Evolutionary conservation across 2,888 invertebrate genomes (phyloP), one percentile per base, ranked within the genome.

Genomic region (Agonopterix arenella): DNA sequence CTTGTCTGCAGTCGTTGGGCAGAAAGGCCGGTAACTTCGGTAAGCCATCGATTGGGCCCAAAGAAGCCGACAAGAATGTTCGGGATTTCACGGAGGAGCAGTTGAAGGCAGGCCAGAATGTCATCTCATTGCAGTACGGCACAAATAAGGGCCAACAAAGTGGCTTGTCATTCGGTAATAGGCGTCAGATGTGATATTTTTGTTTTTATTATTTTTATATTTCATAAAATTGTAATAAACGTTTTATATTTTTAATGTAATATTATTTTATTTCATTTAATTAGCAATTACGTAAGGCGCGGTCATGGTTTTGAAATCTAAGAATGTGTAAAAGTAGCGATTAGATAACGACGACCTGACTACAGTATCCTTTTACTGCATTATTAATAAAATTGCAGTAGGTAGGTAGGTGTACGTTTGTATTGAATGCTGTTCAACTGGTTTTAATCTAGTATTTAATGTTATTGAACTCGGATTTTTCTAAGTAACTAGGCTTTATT

Each of bases 101-200:
- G 81, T 84, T 98, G 64, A 93, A 95, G 61, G 97, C 97, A 1
- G 97, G 98, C 0, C 96, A 98, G 75, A 93, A 95, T 60, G 95
- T 98, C 50, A 98, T 98, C 75, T 96, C 96, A 45, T 91, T 98
- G 54, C 98, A 99, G 81, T 97, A 97, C 84, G 99, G 99, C 52
- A 96, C 96, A 71, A 99, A 99, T 91, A 98, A 98, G 84, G 98
- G 98, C 46, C 98, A 92, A 73, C 98, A 98, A 84, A 94, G 95
- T 52, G 99, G 98, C 54, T 96, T 98, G 79, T 98, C 96, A 69
- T 97, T 98, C 78, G 98, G 98, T 64, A 97, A 96, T 86, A 96
- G 96, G 67, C 93, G 98, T 76, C 98, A 98, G 86, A 98, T 98
- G 94, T 98, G 93, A 93, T 91, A 50, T 55, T 16, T 43, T 16